Base-by-base conservation (phyloP, 2,888 invertebrate species). In the Melanostoma mellinum region DNA sequence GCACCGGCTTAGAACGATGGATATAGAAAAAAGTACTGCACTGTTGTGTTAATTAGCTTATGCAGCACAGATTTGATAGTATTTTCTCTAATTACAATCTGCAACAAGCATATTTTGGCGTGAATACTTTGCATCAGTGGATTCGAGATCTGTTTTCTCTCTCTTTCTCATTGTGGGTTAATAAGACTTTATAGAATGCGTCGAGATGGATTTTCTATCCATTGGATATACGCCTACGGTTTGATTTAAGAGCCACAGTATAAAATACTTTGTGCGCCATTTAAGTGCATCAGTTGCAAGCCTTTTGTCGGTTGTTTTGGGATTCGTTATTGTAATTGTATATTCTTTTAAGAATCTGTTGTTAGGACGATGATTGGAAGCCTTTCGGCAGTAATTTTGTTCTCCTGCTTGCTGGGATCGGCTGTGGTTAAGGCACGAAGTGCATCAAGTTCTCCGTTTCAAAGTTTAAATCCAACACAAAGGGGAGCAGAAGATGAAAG, bases 241-340 rank as follows among this genome's bases (percentile, higher is more conserved):
- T 40, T 48, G 38, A 67, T 56, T 74, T 71, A 74, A 65, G 75
- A 73, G 71, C 81, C 48, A 33, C 84, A 87, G 89, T 89, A 89
- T 89, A 89, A 89, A 89, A 89, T 87, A 85, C 88, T 88, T 88
- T 86, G 86, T 86, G 85, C 76, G 79, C 84, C 86, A 87, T 85
- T 86, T 87, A 86, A 82, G 85, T 84, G 86, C 87, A 87, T 88
- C 89, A 89, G 89, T 89, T 87, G 44, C 38, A 74, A 35, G 48
- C 48, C 38, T 78, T 53, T 53, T 50, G 79, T 55, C 69, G 72
- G 72, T 84, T 6, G 69, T 60, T 67, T 71, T 30, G 8, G 30
- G 65, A 56, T 53, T 40, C 32, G 9, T 9, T 6, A 32, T 40
- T 40, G 8, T 4, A 10, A n/a, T 8, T 9, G 20, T 4, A 36